phyloP scores from a whole-genome alignment of 2,888 invertebrate genomes.

The Ganaspis brasiliensis region DNA sequence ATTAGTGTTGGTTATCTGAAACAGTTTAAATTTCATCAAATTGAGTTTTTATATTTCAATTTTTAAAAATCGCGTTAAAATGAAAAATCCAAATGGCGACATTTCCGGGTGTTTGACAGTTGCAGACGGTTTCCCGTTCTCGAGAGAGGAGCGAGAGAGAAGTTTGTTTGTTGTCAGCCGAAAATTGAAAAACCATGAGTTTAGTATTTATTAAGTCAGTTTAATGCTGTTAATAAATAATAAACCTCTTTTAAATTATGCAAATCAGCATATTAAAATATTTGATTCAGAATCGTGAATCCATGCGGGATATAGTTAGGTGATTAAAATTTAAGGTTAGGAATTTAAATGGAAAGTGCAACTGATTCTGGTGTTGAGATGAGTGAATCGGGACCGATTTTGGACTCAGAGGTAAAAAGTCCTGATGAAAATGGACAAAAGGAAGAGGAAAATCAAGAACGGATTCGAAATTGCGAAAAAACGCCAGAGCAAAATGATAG shows the following conservation, averaged over 20 bases:
- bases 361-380: conserved; percentile 34
- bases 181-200: neutral
- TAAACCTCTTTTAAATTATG: neutral
- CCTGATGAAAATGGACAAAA: conserved; percentile 53
- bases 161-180: neutral
- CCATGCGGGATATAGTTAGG: neutral
- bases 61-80: neutral
- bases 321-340: conserved; percentile 16
- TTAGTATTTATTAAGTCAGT: neutral
- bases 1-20: no score
- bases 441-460: conserved; percentile 50
- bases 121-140: neutral
- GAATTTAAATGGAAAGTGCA: conserved; percentile 26
- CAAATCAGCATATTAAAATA: no score
- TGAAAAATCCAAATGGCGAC: neutral
- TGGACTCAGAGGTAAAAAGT: conserved; percentile 1
- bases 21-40: no score
- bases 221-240: no score
- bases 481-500: conserved; percentile 71
- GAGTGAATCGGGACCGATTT: neutral
- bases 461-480: conserved; percentile 57
- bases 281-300: neutral
- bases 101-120: neutral
- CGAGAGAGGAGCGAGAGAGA: no score
- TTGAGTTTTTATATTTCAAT: no score